Percentiles rank a stretch among this genome's conserved stretches.
These are phyloP conservation scores for Athalia rosae DNA, from an alignment of 2,888 invertebrate genomes.

Conservation along the genomic window DNA sequence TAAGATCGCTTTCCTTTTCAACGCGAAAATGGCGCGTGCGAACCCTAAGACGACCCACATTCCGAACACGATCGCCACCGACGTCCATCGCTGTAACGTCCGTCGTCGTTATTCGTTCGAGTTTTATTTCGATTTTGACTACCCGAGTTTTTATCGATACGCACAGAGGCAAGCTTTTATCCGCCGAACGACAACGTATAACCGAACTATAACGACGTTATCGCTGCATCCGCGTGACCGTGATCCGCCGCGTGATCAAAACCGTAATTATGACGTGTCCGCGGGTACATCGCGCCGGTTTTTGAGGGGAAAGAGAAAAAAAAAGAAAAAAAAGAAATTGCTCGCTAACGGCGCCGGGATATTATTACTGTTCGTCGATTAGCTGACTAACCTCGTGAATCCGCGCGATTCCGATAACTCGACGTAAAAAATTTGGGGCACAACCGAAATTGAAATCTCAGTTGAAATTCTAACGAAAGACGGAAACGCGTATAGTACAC, in stretches of 20 bases:
- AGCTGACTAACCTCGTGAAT: no score
- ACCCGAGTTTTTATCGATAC: not conserved
- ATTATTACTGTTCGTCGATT: no score
- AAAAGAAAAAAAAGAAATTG: no score
- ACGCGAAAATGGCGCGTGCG: slow-evolving; percentile 73
- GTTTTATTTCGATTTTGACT: not conserved
- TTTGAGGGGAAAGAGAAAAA: no score
- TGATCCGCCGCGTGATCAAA: no score
- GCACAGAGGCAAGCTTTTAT: no score
- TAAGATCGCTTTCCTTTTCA: slow-evolving; percentile 72
- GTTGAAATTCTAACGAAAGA: not conserved
- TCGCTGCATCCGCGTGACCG: no score
- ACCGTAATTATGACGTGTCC: no score
- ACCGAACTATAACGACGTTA: no score
- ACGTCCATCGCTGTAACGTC: not conserved
- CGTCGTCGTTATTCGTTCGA: not conserved
- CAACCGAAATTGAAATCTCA: not conserved
- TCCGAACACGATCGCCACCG: slow-evolving; percentile 45
- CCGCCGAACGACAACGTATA: no score
- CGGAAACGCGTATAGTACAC: not conserved
- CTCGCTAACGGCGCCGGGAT: no score
- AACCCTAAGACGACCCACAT: slow-evolving; percentile 69
- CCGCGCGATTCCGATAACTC: not conserved
- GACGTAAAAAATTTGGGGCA: not conserved
- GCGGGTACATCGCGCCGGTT: no score